phyloP scores from a whole-genome alignment of 92 coral and sea anemone genomes.

The Isaurus tuberculatus region DNA sequence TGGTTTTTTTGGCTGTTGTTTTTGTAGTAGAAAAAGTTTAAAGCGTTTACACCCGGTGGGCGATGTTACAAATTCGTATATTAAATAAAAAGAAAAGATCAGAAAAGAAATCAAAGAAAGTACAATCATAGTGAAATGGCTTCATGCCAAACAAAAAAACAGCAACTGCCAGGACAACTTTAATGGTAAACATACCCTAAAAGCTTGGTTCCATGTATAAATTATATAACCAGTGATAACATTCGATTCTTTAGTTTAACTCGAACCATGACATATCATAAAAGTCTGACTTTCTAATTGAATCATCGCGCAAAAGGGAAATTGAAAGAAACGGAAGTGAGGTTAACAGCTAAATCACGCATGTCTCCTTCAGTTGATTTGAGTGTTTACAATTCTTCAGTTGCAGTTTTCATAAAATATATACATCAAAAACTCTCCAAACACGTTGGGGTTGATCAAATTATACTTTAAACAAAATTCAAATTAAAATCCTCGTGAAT shows the following conservation, averaged over 20 bases:
- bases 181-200: too few species aligned
- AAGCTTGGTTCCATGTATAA: background rate
- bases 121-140: background rate
- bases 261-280: background rate
- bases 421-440: background rate
- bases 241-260: background rate
- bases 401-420: background rate
- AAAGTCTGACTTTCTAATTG: background rate
- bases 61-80: background rate
- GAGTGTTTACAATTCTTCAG: constrained; percentile 5
- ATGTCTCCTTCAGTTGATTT: background rate
- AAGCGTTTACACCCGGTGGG: background rate
- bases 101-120: background rate
- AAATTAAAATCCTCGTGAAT: too few species aligned
- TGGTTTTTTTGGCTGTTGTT: background rate
- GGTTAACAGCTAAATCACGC: constrained; percentile 18
- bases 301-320: background rate
- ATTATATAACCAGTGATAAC: background rate
- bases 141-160: background rate
- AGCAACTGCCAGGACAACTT: too few species aligned
- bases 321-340: constrained; percentile 32
- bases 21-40: background rate
- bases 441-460: background rate
- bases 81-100: background rate
- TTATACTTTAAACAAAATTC: too few species aligned